Percentiles rank a stretch among this genome's conserved stretches.
Evolutionary conservation across 2,888 invertebrate species (phyloP).

Genomic region (Parasteatoda lunata): DNA sequence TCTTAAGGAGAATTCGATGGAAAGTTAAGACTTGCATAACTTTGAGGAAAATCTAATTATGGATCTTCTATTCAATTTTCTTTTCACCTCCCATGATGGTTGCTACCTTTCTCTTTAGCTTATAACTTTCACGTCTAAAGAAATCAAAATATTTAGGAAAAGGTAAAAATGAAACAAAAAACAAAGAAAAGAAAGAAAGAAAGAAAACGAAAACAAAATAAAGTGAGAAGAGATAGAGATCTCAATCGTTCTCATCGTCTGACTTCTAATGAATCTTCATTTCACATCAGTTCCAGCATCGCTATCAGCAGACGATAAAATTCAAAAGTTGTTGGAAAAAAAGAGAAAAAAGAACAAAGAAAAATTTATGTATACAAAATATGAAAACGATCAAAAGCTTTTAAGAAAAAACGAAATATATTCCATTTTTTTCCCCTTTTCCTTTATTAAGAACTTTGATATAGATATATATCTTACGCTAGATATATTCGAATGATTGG

Average conservation of each 20-base stretch:
- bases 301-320: slow-evolving; percentile 9
- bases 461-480: slow-evolving; percentile 7
- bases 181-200: slow-evolving; percentile 8
- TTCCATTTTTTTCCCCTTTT: neutral
- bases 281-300: slow-evolving; percentile 25
- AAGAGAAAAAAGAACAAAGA: slow-evolving; percentile 7
- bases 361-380: neutral
- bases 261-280: slow-evolving; percentile 10
- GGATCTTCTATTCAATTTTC: slow-evolving; percentile 23
- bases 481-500: slow-evolving; percentile 17
- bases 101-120: neutral
- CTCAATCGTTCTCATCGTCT: slow-evolving; percentile 11
- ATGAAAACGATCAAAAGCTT: slow-evolving; percentile 1
- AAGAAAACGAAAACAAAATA: neutral
- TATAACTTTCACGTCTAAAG: neutral
- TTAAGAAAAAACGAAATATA: slow-evolving; percentile 12
- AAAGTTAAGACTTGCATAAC: slow-evolving; percentile 18
- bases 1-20: neutral
- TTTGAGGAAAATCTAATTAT: slow-evolving; percentile 31
- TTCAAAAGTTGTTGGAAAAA: neutral
- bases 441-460: slow-evolving; percentile 7
- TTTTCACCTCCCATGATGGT: neutral
- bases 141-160: slow-evolving; percentile 21
- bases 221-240: neutral
- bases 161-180: slow-evolving; percentile 5